These are phyloP conservation scores for Drosophila lacicola DNA, from an alignment of 2,888 invertebrate species.

Conservation along the genomic window DNA sequence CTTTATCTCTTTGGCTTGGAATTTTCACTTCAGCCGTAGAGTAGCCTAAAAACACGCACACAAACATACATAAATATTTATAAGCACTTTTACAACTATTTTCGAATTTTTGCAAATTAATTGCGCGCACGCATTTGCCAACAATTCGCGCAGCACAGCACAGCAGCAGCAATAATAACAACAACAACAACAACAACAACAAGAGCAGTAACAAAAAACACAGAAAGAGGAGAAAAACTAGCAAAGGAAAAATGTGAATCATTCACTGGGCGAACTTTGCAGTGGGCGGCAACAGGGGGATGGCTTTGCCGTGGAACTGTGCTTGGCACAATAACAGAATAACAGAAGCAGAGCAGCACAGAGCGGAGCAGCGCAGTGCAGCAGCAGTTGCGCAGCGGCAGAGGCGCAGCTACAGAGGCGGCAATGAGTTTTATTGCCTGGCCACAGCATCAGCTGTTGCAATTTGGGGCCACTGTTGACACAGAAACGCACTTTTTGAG, in stretches of 20 bases:
- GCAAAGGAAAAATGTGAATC: constrained; percentile 74
- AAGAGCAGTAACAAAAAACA: constrained; percentile 45
- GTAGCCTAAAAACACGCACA: constrained; percentile 66
- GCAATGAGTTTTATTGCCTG: constrained; percentile 42
- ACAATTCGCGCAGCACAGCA: constrained; percentile 43
- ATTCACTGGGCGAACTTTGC: constrained; percentile 65
- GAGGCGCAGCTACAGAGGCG: constrained; percentile 20
- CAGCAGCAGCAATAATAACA: constrained; percentile 28
- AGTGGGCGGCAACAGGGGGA: constrained; percentile 59
- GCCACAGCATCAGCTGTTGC: constrained; percentile 77
- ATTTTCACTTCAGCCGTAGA: constrained; percentile 74
- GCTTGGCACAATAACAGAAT: constrained; percentile 58
- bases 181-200: constrained; percentile 27
- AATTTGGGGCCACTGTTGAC: constrained; percentile 59
- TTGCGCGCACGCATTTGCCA: constrained; percentile 75
- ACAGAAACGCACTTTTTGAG: constrained; percentile 54
- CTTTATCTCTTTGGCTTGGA: constrained; percentile 48
- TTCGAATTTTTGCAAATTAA: constrained; percentile 60
- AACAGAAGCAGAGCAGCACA: constrained; percentile 36
- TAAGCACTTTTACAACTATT: constrained; percentile 54
- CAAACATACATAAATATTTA: constrained; percentile 54
- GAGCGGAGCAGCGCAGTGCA: constrained; percentile 51
- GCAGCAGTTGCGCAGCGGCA: constrained; percentile 44
- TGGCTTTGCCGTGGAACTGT: constrained; percentile 44
- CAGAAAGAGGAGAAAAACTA: constrained; percentile 47